Evolutionary conservation across 2,797 vertebrate genomes (phyloP), one percentile per base, ranked within the genome.

Genomic region (Pterois miles): DNA sequence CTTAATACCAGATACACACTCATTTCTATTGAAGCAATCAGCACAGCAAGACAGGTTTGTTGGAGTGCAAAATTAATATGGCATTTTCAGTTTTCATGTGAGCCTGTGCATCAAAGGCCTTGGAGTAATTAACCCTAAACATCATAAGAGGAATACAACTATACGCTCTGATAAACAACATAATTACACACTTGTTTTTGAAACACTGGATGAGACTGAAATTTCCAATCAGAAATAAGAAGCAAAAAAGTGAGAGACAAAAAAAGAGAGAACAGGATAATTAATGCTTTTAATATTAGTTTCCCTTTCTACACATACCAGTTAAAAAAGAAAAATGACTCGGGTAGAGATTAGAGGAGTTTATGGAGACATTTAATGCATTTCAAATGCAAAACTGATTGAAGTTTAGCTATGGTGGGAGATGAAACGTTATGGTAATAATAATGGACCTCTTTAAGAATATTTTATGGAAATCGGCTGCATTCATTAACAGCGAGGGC

Each of bases 391-490:
- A 92, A 93, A 93, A 94, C 88, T 90, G 93, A 94, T 93, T 92
- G 90, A 93, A 88, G 90, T 92, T 92, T 91, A 87, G 91, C 91
- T 89, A 90, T 85, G 84, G 84, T 87, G 72, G 84, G 85, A 93
- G 93, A 94, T 93, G 92, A 93, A 93, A 93, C 88, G 90, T 84
- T 91, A 93, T 92, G 90, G 92, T 92, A 93, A 93, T 91, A 93
- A 93, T 94, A 94, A 95, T 89, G 87, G 90, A 87, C 88, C 93
- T 90, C 85, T 94, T 93, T 95, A 93, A 92, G 94, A 96, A 96
- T 96, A 96, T 95, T 96, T 97, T 95, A 95, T 96, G 94, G 92
- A 96, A 96, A 96, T 96, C 63, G 62, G 69, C 88, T 38, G 71
- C 93, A 96, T 94, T 96, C 95, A 95, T 93, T 95, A 95, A 92